Conservation (phyloP, 37 sponge, comb jelly and placozoan genomes). For the Haliclona indistincta region DNA sequence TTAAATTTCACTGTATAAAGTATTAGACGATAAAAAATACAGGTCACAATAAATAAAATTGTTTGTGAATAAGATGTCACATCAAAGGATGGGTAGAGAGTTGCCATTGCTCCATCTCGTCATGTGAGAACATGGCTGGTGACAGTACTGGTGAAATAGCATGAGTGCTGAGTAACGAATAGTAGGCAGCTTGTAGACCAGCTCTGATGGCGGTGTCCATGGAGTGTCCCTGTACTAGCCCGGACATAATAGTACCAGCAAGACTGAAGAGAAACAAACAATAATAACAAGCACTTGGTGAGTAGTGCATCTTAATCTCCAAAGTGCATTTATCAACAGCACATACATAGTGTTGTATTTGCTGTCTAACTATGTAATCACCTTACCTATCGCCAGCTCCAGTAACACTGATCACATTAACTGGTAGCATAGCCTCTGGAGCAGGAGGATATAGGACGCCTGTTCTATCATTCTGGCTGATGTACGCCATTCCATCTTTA, state of each 20-base stretch:
- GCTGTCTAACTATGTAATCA: not conserved
- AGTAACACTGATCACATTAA: conserved; percentile 73
- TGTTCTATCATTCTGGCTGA: conserved; percentile 8
- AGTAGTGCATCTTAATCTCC: not conserved
- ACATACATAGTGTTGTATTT: not conserved
- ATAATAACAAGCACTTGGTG: not conserved
- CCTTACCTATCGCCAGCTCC: conserved; percentile 89
- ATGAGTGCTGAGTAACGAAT: conserved; percentile 44
- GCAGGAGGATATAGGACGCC: conserved; percentile 62
- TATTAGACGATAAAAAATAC: too few species aligned
- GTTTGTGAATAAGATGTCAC: too few species aligned
- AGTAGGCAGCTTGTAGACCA: conserved; percentile 70
- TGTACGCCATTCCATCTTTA: conserved; percentile 69
- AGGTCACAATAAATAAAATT: too few species aligned
- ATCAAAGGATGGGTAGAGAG: too few species aligned
- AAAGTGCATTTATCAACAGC: not conserved
- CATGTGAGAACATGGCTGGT: conserved; percentile 27
- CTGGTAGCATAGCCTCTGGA: conserved; percentile 33
- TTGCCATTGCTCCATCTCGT: conserved; percentile 14
- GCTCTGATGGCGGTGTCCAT: conserved; percentile 54
- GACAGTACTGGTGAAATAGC: conserved; percentile 35
- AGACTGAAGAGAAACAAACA: conserved; percentile 56
- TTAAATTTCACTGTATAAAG: too few species aligned
- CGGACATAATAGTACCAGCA: conserved; percentile 64
- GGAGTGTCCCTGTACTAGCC: conserved; percentile 31